phyloP scores from a whole-genome alignment of 2,113 vertebrate species.

The Dascyllus trimaculatus region DNA sequence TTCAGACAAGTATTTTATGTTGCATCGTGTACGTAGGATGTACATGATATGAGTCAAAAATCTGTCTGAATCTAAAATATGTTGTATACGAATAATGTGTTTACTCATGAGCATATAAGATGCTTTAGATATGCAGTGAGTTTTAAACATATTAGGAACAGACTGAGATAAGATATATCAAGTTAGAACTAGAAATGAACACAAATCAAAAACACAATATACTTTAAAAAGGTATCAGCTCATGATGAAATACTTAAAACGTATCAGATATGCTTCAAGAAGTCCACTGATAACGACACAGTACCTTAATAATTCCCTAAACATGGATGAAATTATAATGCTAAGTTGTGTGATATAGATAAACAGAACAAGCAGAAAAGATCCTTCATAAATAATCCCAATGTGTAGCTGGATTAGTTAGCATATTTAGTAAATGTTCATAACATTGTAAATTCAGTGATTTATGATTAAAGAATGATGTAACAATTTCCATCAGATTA shows the following conservation, averaged over 20 bases:
- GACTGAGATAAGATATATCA: background rate
- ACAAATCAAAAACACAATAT: background rate
- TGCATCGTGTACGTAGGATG: background rate
- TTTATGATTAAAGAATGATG: conserved; percentile 7
- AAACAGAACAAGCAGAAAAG: background rate
- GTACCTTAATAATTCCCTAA: too few species aligned
- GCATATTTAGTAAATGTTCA: background rate
- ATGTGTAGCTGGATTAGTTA: background rate
- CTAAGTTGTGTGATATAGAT: conserved; percentile 17
- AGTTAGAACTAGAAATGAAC: background rate
- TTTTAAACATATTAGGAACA: background rate
- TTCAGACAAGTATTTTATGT: background rate
- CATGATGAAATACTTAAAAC: conserved; percentile 4
- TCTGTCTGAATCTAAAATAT: conserved; percentile 4
- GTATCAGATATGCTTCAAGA: background rate
- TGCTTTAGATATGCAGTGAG: background rate
- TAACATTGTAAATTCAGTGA: conserved; percentile 16
- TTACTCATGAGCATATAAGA: too few species aligned
- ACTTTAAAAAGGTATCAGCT: background rate
- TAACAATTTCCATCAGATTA: too few species aligned
- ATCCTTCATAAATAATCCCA: conserved; percentile 9
- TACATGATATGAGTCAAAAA: background rate
- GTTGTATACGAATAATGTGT: background rate
- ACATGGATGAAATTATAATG: background rate
- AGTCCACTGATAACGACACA: background rate